Base-by-base conservation (phyloP, 2,888 invertebrate genomes). In the Mamestra brassicae region DNA sequence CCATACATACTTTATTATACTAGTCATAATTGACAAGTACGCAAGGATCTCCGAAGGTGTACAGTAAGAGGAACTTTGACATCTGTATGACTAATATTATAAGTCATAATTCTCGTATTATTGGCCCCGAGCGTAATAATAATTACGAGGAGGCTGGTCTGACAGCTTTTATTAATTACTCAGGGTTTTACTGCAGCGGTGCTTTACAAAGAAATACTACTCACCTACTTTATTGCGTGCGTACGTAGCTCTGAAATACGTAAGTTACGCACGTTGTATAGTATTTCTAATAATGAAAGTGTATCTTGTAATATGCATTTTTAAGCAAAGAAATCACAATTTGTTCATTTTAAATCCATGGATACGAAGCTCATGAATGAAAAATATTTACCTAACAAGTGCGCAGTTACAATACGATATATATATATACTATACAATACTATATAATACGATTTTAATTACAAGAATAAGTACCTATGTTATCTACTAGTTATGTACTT, bases 141-240 rank as follows among this genome's bases (percentile, higher is more conserved):
- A 74, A 60, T 66, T 62, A 62, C 47, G 57, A 80, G 68, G 60
- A 63, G 70, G 65, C 79, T 61, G 52, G 79, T 78, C 38, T 38
- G 61, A 79, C 61, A 26, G 50, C 62, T 42, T 64, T 42, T 34
- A 17, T 78, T 70, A 58, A 83, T 83, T 83, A 83, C 65, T 80
- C 78, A 82, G 61, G 13, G 50, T 58, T 11, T 68, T 38, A 63
- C 17, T 34, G 54, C 65, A 68, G 54, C 61, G 61, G 64, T 76
- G 17, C 57, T 64, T 68, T 71, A 64, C 55, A 58, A 58, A 36
- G 62, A 55, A 68, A 45, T 55, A 60, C 17, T 64, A 42, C n/a
- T 47, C 15, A 60, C 8, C 50, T 57, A 71, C 36, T 57, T 52
- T 47, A 54, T 47, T 13, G 15, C 5, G 38, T 60, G 42, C 78